Conservation (phyloP, 2,888 invertebrate genomes). For the Erannis defoliaria region DNA sequence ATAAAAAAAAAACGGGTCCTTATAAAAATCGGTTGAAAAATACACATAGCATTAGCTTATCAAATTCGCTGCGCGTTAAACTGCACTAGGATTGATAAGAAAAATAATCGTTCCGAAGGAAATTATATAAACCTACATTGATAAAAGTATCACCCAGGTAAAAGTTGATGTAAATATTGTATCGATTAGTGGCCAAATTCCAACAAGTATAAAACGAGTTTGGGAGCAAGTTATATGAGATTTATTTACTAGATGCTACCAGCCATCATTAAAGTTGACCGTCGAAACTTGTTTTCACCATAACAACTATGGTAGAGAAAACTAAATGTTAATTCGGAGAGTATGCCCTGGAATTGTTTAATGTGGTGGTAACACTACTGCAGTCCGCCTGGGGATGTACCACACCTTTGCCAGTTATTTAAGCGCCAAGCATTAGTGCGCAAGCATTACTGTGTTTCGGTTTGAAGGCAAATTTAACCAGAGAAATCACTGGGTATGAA, state of each 20-base stretch:
- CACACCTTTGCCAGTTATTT: too few species aligned
- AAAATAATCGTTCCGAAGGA: conserved; percentile 4
- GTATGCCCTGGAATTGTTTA: too few species aligned
- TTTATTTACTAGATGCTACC: conserved; percentile 23
- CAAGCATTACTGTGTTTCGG: too few species aligned
- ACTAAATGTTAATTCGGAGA: not conserved
- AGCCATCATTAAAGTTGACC: conserved; percentile 5
- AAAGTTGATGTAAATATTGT: conserved; percentile 8
- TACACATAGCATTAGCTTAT: conserved; percentile 12
- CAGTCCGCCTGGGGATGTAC: too few species aligned
- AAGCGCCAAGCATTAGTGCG: too few species aligned
- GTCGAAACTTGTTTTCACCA: conserved; percentile 21
- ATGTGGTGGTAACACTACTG: too few species aligned
- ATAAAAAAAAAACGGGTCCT: not conserved
- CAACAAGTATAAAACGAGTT: conserved; percentile 15
- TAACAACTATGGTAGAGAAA: not conserved
- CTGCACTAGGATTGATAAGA: conserved; percentile 28
- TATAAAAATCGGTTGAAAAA: not conserved
- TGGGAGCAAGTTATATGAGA: conserved; percentile 30
- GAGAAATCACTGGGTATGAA: too few species aligned
- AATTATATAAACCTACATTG: conserved; percentile 3
- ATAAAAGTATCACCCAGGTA: not conserved
- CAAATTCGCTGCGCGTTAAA: conserved; percentile 12
- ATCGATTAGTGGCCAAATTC: conserved; percentile 14
- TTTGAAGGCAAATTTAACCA: too few species aligned